Percentiles rank a stretch among this genome's conserved stretches.
Evolutionary conservation across 2,113 vertebrate genomes (phyloP).

Genomic region (Poeciliopsis retropinna): DNA sequence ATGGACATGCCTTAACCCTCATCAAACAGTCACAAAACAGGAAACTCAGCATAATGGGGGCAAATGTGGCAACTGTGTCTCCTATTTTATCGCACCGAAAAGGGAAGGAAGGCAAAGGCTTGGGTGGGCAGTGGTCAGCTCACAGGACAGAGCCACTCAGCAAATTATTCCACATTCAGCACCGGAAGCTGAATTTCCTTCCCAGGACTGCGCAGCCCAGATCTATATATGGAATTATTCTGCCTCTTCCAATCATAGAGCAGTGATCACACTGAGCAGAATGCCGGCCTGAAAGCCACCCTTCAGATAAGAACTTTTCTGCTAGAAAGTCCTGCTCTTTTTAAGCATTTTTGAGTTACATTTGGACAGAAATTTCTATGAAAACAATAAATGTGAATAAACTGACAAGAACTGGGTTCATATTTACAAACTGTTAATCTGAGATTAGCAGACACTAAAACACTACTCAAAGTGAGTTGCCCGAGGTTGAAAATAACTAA

Average conservation of each 20-base stretch:
- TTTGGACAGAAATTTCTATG: slow-evolving; percentile 18
- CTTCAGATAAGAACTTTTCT: slow-evolving; percentile 28
- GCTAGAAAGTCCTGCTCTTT: slow-evolving; percentile 23
- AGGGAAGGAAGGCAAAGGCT: slow-evolving; percentile 64
- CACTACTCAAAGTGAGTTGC: slow-evolving; percentile 17
- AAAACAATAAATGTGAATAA: background rate
- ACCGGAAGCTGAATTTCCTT: slow-evolving; percentile 74
- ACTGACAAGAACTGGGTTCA: background rate
- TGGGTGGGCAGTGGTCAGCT: slow-evolving; percentile 21
- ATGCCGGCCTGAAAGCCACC: slow-evolving; percentile 19
- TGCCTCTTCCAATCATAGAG: slow-evolving; percentile 24
- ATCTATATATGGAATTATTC: slow-evolving; percentile 64
- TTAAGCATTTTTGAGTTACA: slow-evolving; percentile 46
- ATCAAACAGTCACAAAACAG: slow-evolving; percentile 66
- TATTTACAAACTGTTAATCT: slow-evolving; percentile 1
- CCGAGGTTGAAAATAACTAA: background rate
- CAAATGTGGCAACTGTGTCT: slow-evolving; percentile 30
- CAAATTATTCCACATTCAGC: slow-evolving; percentile 50
- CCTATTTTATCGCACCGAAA: slow-evolving; percentile 16
- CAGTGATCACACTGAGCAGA: background rate
- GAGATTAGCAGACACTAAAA: slow-evolving; percentile 5
- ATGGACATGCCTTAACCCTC: slow-evolving; percentile 45
- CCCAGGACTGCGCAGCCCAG: slow-evolving; percentile 30
- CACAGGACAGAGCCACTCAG: slow-evolving; percentile 58
- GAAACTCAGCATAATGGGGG: slow-evolving; percentile 56